phyloP scores from a whole-genome alignment of 2,797 vertebrate genomes.

The Bradypus variegatus region DNA sequence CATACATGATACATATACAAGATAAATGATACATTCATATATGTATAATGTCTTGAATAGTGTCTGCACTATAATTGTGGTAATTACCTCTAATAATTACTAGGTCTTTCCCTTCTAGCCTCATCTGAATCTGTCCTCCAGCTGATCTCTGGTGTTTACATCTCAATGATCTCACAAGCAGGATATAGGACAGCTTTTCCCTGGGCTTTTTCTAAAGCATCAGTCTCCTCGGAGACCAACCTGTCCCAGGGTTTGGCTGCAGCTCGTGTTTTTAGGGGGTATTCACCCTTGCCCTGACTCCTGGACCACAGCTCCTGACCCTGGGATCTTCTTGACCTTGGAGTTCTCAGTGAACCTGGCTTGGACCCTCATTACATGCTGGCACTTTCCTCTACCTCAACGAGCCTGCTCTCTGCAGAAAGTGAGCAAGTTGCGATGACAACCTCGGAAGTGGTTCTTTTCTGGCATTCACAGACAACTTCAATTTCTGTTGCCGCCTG shows the following conservation, averaged over 20 bases:
- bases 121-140: background rate
- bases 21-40: too few species aligned
- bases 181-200: background rate
- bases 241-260: background rate
- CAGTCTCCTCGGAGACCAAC: background rate
- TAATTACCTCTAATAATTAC: background rate
- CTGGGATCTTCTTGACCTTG: background rate
- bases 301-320: background rate
- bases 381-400: background rate
- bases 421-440: background rate
- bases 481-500: background rate
- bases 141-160: background rate
- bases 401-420: background rate
- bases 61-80: too few species aligned
- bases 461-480: slow-evolving; percentile 39
- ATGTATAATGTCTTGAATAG: fast-evolving
- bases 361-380: background rate
- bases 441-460: background rate
- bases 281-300: background rate
- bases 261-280: too few species aligned
- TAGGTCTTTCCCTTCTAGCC: background rate
- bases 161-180: background rate
- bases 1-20: background rate
- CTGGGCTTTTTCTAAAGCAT: background rate
- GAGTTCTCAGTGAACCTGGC: background rate